A percentile compares a stretch with the other conserved stretches of the same genome.
Conservation (phyloP, 2,113 vertebrate genomes). For the Halichoeres trimaculatus region DNA sequence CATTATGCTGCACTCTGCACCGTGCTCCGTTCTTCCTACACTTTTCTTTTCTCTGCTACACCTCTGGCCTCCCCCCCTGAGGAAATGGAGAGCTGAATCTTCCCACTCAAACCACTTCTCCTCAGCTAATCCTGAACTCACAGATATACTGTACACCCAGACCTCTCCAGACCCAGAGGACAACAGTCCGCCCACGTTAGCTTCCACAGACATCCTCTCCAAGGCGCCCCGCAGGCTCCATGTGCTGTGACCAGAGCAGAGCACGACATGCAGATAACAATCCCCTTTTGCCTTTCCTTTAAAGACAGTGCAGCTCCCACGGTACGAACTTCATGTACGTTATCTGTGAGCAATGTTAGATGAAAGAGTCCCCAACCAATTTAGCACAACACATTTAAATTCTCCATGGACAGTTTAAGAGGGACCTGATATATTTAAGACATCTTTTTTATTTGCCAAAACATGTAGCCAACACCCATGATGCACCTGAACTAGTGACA, state of each 20-base stretch:
- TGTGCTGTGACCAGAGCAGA: constrained; percentile 11
- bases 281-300: constrained; percentile 14
- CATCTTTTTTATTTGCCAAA: not conserved
- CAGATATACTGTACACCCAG: constrained; percentile 44
- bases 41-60: constrained; percentile 36
- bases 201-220: constrained; percentile 61
- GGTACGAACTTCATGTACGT: constrained; percentile 1
- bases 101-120: constrained; percentile 59
- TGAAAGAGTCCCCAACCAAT: not conserved
- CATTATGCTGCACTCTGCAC: constrained; percentile 32
- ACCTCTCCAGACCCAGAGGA: constrained; percentile 62
- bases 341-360: not conserved
- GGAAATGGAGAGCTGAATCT: constrained; percentile 24
- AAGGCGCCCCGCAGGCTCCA: constrained; percentile 42
- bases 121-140: constrained; percentile 56
- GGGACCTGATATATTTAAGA: not conserved
- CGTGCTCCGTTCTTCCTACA: constrained; percentile 29
- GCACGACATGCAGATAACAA: constrained; percentile 24
- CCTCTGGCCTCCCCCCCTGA: constrained; percentile 44
- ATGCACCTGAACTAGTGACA: not conserved
- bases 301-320: constrained; percentile 1
- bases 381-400: too few relatives aligned
- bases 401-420: not conserved
- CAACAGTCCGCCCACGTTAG: constrained; percentile 56
- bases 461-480: not conserved